A percentile compares a stretch with the other conserved stretches of the same genome.
phyloP scores from a whole-genome alignment of 1,140 invertebrate species.

The Augochlora pura region DNA sequence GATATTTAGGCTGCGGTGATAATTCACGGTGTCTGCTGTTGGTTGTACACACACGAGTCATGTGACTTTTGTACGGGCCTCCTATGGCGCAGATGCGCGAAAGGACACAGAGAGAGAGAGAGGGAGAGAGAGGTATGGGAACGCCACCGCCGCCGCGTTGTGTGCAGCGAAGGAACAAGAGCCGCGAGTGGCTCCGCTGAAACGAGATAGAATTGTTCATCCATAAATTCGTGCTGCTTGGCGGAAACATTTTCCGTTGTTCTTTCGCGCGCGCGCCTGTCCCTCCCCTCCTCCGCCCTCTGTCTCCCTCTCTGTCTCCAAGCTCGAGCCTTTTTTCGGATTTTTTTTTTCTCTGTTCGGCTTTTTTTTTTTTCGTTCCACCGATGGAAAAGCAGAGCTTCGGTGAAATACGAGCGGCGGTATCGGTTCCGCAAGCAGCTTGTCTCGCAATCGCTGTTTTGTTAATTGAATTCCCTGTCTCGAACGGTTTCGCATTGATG shows the following conservation, averaged over 20 bases:
- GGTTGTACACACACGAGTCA: slow-evolving; percentile 43
- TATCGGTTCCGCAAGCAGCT: slow-evolving; percentile 49
- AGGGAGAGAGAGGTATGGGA: no score
- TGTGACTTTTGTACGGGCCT: slow-evolving; percentile 49
- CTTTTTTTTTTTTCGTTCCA: background rate
- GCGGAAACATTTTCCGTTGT: slow-evolving; percentile 57
- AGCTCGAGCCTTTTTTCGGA: no score
- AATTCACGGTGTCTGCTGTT: slow-evolving; percentile 53
- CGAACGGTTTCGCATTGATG: slow-evolving; percentile 41
- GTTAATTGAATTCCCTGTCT: slow-evolving; percentile 61
- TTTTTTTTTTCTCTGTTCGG: no score
- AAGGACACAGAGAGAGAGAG: no score
- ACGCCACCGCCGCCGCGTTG: slow-evolving; percentile 20
- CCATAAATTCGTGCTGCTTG: slow-evolving; percentile 64
- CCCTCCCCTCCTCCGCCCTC: no score
- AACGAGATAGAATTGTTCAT: slow-evolving; percentile 62
- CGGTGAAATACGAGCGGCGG: slow-evolving; percentile 48
- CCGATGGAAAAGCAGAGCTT: slow-evolving; percentile 24
- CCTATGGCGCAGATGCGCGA: slow-evolving; percentile 51
- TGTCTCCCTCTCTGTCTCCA: background rate
- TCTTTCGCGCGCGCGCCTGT: slow-evolving; percentile 37
- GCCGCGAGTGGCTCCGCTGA: slow-evolving; percentile 35
- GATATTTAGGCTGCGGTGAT: slow-evolving; percentile 57
- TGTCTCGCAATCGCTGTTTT: slow-evolving; percentile 56
- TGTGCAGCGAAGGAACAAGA: slow-evolving; percentile 35